Evolutionary conservation across 2,797 vertebrate genomes (phyloP), one percentile per base, ranked within the genome.

Genomic region (Dromococcyx pavoninus): DNA sequence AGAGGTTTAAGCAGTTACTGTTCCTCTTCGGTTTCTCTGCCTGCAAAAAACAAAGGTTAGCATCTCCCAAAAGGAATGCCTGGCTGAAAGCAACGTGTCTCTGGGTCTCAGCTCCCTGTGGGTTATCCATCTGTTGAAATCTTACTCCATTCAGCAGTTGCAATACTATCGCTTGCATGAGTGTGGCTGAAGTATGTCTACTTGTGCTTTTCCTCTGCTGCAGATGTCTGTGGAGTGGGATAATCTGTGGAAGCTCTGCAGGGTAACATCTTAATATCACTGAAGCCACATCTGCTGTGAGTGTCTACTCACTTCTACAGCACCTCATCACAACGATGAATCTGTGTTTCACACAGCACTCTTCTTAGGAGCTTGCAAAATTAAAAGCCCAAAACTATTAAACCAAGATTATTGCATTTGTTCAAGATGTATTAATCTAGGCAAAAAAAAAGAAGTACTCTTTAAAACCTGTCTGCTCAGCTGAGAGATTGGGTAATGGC

Each of bases 341-440:
- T 4, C 17, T 0, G 1, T 46, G 3, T 58, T 90, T 86, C 39
- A 84, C 7, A 13, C 0, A 0, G 7, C 10, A 15, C 2, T 78
- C 87, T 43, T 58, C 24, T 43, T 17, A 46, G 14, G 12, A 33
- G 48, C 22, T 85, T 81, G 50, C 17, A 66, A 74, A 93, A 88
- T 18, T 65, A 61, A 65, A 84, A 62, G 24, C 4, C 8, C 14
- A 5, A 72, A 86, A 39, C 9, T 25, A 33, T 1, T 65, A 50
- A 57, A 71, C 17, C 5, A 39, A 51, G 30, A 33, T 32, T 11
- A 14, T 51, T 77, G 17, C 10, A 30, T 7, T 30, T 8, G 4
- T 50, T 64, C 15, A 89, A 82, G 0, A 54, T 8, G 5, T 23
- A 58, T 11, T 23, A 39, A 41, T 25, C 19, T 27, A 17, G 7